Evolutionary conservation across 2,113 vertebrate genomes (phyloP), one percentile per base, ranked within the genome.

Genomic region (Erpornis zantholeuca): DNA sequence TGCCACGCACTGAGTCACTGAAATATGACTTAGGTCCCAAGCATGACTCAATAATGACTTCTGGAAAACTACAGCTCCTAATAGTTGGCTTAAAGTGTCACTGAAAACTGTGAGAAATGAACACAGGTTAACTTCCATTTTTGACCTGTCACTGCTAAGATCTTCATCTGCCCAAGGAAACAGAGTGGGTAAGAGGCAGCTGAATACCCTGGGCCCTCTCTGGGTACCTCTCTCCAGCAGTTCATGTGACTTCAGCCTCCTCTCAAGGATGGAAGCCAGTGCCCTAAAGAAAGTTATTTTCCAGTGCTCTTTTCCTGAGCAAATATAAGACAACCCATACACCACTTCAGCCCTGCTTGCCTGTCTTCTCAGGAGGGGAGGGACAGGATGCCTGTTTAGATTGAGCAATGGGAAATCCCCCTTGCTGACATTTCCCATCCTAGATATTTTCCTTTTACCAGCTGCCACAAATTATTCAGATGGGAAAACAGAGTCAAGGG

Each of bases 301-400:
- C 52, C 56, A 68, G 35, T 28, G 47, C 33, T 78, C 17, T 88
- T 72, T 56, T 71, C 15, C 56, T 76, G 27, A 35, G 21, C 15
- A 25, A 35, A 54, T 50, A 54, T 18, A 60, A 25, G 38, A 36
- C 36, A 71, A 71, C 4, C 8, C 31, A 89, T 4, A 56, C 1
- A 1, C 5, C 15, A 4, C 24, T 45, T 87, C 50, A 79, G 33
- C 8, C 27, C 33, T 52, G 33, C 23, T 68, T 64, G 22, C 33
- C 57, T 52, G 1, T 40, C 15, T 38, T 25, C 65, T 56, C 0
- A 0, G 31, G 36, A 83, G 17, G 22, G 6, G 61, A 82, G 25
- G 19, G 12, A 91, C 21, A 65, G 31, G 27, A 70, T 25, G 31
- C 4, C 36, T 11, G 1, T 59, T 24, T 31, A 71, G 40, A 49